Evolutionary conservation across 2,797 vertebrate species (phyloP).

Genomic region (Coranthus polyacanthus): DNA sequence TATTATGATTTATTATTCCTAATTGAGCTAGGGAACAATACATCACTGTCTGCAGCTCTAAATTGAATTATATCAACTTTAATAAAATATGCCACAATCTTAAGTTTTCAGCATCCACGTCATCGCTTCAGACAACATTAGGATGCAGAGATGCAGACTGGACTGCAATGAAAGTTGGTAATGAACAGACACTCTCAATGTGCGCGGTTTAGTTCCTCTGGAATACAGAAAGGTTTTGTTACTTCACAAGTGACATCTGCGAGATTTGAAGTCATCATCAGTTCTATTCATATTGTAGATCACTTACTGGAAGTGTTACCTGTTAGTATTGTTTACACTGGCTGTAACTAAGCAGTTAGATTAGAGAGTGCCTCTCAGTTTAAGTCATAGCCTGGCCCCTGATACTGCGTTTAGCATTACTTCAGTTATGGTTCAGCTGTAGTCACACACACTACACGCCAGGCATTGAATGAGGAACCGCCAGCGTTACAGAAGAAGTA

Average conservation of each 20-base stretch:
- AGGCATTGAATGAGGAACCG: neutral
- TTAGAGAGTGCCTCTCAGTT: slow-evolving; percentile 9
- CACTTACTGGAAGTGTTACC: slow-evolving; percentile 13
- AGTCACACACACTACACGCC: slow-evolving; percentile 5
- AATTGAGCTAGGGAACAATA: slow-evolving; percentile 61
- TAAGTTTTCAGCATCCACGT: slow-evolving; percentile 14
- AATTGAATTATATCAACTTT: slow-evolving; percentile 54
- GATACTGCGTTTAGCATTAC: neutral
- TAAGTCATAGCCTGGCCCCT: slow-evolving; percentile 12
- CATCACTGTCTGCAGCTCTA: slow-evolving; percentile 55
- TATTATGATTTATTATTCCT: slow-evolving; percentile 70
- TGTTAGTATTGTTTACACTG: slow-evolving; percentile 20
- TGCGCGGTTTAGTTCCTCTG: slow-evolving; percentile 1
- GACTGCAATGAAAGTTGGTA: neutral
- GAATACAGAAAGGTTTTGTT: slow-evolving; percentile 9
- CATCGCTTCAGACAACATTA: slow-evolving; percentile 20
- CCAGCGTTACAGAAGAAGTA: neutral
- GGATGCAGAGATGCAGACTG: slow-evolving; percentile 16
- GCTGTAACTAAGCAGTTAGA: neutral
- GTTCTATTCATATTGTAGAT: neutral
- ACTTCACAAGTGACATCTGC: slow-evolving; percentile 1
- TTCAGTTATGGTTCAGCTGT: slow-evolving; percentile 14
- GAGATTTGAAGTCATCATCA: no score
- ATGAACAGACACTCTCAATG: neutral
- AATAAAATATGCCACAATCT: slow-evolving; percentile 18